A percentile compares a stretch with the other conserved stretches of the same genome.
Evolutionary conservation across 2,888 invertebrate genomes (phyloP).

Genomic region (Choristoneura rosaceana): DNA sequence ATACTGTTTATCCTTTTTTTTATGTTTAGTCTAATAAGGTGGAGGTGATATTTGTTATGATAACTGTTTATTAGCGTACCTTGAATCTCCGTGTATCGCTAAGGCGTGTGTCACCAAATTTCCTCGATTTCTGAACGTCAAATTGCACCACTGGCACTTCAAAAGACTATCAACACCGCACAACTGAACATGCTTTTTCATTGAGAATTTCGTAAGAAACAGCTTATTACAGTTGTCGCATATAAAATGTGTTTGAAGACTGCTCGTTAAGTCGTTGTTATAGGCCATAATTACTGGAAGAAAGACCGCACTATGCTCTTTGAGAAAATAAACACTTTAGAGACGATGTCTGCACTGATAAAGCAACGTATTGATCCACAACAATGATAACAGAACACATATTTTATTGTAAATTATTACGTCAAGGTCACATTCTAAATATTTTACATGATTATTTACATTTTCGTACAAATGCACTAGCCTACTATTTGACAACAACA

Average conservation of each 20-base stretch:
- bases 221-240: conserved; percentile 41
- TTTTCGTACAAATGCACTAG: conserved; percentile 1
- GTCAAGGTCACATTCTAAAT: conserved; percentile 23
- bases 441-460: conserved; percentile 28
- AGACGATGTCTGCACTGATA: neutral
- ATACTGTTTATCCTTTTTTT: neutral
- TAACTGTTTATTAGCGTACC: conserved; percentile 43
- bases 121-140: conserved; percentile 53
- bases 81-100: conserved; percentile 50
- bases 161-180: conserved; percentile 31
- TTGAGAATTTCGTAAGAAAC: conserved; percentile 11
- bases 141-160: conserved; percentile 52
- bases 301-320: neutral
- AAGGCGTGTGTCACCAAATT: conserved; percentile 51
- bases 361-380: neutral
- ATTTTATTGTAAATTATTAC: conserved; percentile 11
- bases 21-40: neutral
- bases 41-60: neutral
- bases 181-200: conserved; percentile 33
- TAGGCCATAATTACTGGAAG: conserved; percentile 31
- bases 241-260: conserved; percentile 41
- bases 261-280: conserved; percentile 36
- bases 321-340: neutral
- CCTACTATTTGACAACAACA: conserved; percentile 7
- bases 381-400: conserved; percentile 19